Percentiles rank a stretch among this genome's conserved stretches.
phyloP scores from a whole-genome alignment of 2,113 vertebrate genomes.

The Rafetus swinhoei region DNA sequence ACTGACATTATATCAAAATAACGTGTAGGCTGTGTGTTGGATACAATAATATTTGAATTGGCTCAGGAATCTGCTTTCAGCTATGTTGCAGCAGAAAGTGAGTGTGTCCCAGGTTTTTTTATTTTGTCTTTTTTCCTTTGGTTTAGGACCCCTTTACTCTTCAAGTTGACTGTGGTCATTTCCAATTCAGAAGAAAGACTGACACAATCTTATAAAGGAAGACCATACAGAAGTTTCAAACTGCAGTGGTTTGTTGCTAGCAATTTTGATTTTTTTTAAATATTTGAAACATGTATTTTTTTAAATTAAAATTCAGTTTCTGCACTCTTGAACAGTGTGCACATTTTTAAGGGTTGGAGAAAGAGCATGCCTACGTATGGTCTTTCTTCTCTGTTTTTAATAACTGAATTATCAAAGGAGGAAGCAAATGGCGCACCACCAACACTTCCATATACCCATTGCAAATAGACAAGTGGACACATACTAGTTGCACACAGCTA shows the following conservation, averaged over 20 bases:
- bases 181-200: background rate
- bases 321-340: background rate
- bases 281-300: background rate
- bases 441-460: background rate
- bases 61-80: background rate
- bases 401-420: background rate
- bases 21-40: accelerated
- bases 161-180: background rate
- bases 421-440: background rate
- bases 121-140: background rate
- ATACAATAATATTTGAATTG: background rate
- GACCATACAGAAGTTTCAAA: background rate
- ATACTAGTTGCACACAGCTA: background rate
- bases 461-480: background rate
- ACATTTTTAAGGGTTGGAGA: background rate
- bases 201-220: background rate
- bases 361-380: background rate
- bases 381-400: conserved; percentile 12
- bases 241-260: background rate
- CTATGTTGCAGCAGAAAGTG: background rate
- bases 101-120: background rate
- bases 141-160: background rate
- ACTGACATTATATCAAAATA: background rate
- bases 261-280: background rate
- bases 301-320: background rate